Conservation (phyloP, 2,113 vertebrate species). For the Tiliqua scincoides region DNA sequence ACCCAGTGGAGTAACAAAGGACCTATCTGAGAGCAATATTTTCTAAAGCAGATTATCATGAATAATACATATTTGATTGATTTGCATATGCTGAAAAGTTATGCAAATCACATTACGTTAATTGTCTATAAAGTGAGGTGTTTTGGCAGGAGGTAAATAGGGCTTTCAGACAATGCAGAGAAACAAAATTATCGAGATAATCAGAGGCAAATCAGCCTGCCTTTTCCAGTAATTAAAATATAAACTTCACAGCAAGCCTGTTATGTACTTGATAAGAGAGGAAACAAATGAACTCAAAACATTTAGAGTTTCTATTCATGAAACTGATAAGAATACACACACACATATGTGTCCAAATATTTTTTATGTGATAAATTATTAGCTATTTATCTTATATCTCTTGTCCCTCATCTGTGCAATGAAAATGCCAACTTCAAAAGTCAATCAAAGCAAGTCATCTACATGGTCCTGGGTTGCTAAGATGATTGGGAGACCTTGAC, state of each 20-base stretch:
- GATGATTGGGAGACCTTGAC: neutral
- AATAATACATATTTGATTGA: constrained; percentile 71
- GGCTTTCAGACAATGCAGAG: constrained; percentile 52
- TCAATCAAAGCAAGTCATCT: neutral
- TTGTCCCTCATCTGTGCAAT: neutral
- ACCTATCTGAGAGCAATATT: constrained; percentile 56
- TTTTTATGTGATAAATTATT: neutral
- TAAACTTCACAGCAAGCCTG: constrained; percentile 21
- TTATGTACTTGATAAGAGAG: neutral
- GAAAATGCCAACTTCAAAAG: neutral
- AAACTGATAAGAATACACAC: neutral
- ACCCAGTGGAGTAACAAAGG: constrained; percentile 53
- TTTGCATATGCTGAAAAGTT: constrained; percentile 66
- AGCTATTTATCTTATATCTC: neutral
- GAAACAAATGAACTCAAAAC: neutral
- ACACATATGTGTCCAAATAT: neutral
- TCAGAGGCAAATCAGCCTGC: constrained; percentile 38
- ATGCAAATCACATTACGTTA: constrained; percentile 69
- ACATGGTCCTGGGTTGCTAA: neutral
- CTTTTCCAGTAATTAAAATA: constrained; percentile 47
- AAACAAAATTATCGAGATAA: constrained; percentile 42
- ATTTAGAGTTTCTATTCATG: constrained; percentile 10
- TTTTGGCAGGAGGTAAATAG: constrained; percentile 71
- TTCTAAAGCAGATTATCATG: constrained; percentile 57
- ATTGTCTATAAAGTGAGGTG: constrained; percentile 64